These are phyloP conservation scores for Anarrhichthys ocellatus DNA, from an alignment of 2,113 vertebrate genomes.

Conservation along the genomic window DNA sequence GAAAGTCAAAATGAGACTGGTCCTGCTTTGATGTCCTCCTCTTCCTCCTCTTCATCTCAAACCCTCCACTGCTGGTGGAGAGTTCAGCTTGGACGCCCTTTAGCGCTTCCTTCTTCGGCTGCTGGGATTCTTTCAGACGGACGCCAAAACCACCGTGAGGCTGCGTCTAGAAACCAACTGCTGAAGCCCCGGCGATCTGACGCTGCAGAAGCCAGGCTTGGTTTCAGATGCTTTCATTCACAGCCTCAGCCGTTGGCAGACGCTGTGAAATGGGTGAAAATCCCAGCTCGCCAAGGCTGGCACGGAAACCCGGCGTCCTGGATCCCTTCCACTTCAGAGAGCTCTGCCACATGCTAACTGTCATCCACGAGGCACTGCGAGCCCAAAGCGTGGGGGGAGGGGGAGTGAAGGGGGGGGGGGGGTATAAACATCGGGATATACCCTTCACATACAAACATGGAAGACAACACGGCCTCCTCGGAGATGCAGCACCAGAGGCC, in stretches of 20 bases:
- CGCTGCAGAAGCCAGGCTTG: slow-evolving; percentile 63
- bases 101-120: slow-evolving; percentile 52
- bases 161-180: slow-evolving; percentile 41
- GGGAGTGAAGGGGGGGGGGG: slow-evolving; percentile 35
- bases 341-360: slow-evolving; percentile 84
- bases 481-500: slow-evolving; percentile 67
- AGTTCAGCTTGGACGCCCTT: slow-evolving; percentile 43
- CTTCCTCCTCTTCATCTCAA: neutral
- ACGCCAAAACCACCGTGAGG: slow-evolving; percentile 58
- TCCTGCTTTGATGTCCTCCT: slow-evolving; percentile 48
- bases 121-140: slow-evolving; percentile 61
- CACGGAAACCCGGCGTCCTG: slow-evolving; percentile 75
- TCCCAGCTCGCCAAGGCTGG: slow-evolving; percentile 79
- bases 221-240: slow-evolving; percentile 71
- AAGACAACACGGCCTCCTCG: slow-evolving; percentile 27
- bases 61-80: slow-evolving; percentile 13
- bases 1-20: slow-evolving; percentile 23
- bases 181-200: slow-evolving; percentile 59
- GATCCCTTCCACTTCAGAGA: slow-evolving; percentile 82
- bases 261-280: slow-evolving; percentile 76
- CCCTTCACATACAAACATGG: slow-evolving; percentile 49
- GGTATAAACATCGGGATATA: slow-evolving; percentile 54
- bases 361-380: slow-evolving; percentile 76
- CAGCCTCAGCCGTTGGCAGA: slow-evolving; percentile 72
- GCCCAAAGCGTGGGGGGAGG: slow-evolving; percentile 50